Conservation (phyloP, 2,888 invertebrate species). For the Alloscopus bannaensis region DNA sequence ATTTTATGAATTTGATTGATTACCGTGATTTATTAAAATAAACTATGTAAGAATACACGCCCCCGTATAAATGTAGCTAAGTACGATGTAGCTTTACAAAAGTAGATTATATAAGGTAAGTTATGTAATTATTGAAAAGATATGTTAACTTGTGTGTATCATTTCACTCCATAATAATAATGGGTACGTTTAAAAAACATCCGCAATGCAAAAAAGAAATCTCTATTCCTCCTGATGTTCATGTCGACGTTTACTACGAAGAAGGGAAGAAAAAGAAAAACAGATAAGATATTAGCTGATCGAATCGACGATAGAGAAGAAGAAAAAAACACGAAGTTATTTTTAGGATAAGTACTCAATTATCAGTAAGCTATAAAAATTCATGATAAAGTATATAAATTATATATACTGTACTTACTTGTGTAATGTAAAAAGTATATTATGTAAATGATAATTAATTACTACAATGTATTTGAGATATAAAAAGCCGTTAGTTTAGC, state of each 20-base stretch:
- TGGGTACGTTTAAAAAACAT: constrained; percentile 5
- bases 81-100: constrained; percentile 13
- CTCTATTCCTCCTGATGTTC: constrained; percentile 36
- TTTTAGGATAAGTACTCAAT: constrained; percentile 55
- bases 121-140: constrained; percentile 5
- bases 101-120: constrained; percentile 7
- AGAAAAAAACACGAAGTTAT: constrained; percentile 44
- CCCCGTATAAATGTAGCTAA: no score
- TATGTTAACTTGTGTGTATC: constrained; percentile 13
- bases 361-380: constrained; percentile 53
- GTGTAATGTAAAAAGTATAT: constrained; percentile 31
- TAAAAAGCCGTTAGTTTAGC: constrained; percentile 58
- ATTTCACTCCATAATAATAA: not conserved
- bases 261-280: constrained; percentile 31
- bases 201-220: constrained; percentile 48
- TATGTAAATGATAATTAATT: constrained; percentile 32
- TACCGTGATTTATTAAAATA: constrained; percentile 46
- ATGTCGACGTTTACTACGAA: constrained; percentile 33
- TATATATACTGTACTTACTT: constrained; percentile 27
- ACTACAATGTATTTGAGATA: constrained; percentile 52
- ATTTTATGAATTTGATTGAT: constrained; percentile 36
- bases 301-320: not conserved
- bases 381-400: constrained; percentile 32
- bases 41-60: constrained; percentile 14
- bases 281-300: no score